Base-by-base conservation (phyloP, 2,888 invertebrate species). In the Cyclophora punctaria region DNA sequence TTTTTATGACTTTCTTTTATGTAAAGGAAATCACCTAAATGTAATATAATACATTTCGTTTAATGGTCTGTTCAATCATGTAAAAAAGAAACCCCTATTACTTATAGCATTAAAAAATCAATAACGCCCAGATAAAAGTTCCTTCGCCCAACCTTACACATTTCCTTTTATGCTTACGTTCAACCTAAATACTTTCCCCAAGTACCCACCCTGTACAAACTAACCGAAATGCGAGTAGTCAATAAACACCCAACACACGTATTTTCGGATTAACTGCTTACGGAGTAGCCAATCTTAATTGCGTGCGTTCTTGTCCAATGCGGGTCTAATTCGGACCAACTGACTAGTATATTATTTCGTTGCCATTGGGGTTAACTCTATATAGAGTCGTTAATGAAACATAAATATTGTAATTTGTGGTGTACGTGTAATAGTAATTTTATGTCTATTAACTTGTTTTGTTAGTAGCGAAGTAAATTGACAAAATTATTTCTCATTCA, bases 251-350 rank as follows among this genome's bases (percentile, higher is more conserved):
- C 85, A 64, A 65, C 69, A 72, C 85, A 87, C 85, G 87, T 87
- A 86, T 82, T 82, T 84, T 80, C 73, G 79, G 83, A 86, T 86
- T 85, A 87, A 85, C 84, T 80, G 69, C 73, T 73, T 73, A 75
- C 83, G 82, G 83, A 80, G 80, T 78, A 71, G 75, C 80, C 81
- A 78, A 81, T 85, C 83, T 85, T 86, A 87, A 87, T 86, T 86
- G 83, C 76, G 70, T 69, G 64, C 75, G 70, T 75, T 71, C 75
- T 76, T 65, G 70, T 63, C 66, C 62, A 64, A 65, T 64, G 62
- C 64, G 69, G 73, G 69, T 83, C 83, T 76, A 81, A 78, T 78
- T 80, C 72, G 63, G 76, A 74, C 77, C 78, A 67, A 69, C 64
- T 69, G 66, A 68, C 73, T 70, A 80, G 69, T 83, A 72, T 72